Base-by-base conservation (phyloP, 2,797 vertebrate species). In the Parotocinclus haroldoi region DNA sequence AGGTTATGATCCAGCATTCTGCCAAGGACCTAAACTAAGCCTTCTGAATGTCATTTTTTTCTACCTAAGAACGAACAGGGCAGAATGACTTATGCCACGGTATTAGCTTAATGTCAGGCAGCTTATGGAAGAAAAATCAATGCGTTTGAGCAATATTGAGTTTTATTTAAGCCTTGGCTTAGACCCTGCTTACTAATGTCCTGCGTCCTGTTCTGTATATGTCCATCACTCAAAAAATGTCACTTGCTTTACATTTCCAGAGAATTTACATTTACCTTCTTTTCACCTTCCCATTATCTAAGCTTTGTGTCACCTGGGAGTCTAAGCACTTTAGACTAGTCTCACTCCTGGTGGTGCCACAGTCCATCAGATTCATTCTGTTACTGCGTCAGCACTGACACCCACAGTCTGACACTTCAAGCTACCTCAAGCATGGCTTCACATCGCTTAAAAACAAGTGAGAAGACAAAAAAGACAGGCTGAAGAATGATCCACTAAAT, bases 391-490 rank as follows among this genome's bases (percentile, higher is more conserved):
- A 61, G 68, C 76, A 74, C 69, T 19, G 70, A 81, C 80, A 80
- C 76, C 80, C 83, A 80, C 75, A 79, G 76, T 79, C 57, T 77
- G 82, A 72, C 82, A 83, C 85, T 84, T 81, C 69, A 82, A 59
- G 54, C 27, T 27, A 27, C 27, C 27, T 27, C 27, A 27, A 27
- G 27, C 27, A 27, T 27, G 27, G 27, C 27, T 27, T 27, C 27
- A 27, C 27, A 27, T 27, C 27, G 27, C 27, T 27, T 27, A 27
- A 27, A 27, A 27, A 27, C 27, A 27, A 27, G 27, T 27, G 27
- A 27, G 27, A 27, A 5, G 27, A 27, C 27, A 27, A 27, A 27
- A n/a, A 27, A 27, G 27, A 27, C 27, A 27, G 27, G 27, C 27
- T 27, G 27, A 27, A 27, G 27, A 27, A 27, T 27, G 27, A 27